Conservation (phyloP, 2,888 invertebrate species). For the Zaprionus bogoriensis region DNA sequence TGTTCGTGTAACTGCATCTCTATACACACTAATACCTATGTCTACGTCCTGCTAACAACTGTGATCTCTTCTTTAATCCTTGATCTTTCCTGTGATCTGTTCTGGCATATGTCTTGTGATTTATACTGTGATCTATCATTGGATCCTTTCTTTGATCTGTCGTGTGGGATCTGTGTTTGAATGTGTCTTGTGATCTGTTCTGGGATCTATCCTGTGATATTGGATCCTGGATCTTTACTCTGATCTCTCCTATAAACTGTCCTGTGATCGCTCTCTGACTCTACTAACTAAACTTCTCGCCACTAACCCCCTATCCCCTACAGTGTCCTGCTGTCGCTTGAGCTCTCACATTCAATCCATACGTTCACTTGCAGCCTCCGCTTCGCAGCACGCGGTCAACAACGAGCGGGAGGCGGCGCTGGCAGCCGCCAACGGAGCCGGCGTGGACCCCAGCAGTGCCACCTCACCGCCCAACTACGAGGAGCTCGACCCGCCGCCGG, state of each 20-base stretch:
- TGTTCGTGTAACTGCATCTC: background rate
- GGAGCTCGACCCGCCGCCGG: conserved; percentile 86
- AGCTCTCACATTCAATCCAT: conserved; percentile 80
- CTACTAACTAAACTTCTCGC: conserved; percentile 19
- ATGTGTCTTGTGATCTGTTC: too few relatives aligned
- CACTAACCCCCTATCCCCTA: conserved; percentile 20
- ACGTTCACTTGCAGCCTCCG: conserved; percentile 81
- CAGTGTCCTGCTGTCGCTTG: conserved; percentile 79
- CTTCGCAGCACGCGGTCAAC: conserved; percentile 81
- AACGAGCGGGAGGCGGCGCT: conserved; percentile 81
- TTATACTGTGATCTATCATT: too few relatives aligned
- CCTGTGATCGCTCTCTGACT: too few relatives aligned
- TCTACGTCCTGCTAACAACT: background rate
- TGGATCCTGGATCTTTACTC: too few relatives aligned
- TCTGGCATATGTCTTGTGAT: too few relatives aligned
- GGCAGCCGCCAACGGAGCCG: conserved; percentile 66
- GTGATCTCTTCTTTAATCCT: too few relatives aligned
- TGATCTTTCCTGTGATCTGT: too few relatives aligned
- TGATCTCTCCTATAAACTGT: too few relatives aligned
- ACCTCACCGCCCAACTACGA: conserved; percentile 86
- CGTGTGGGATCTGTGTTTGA: too few relatives aligned
- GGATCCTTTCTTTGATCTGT: too few relatives aligned
- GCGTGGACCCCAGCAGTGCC: conserved; percentile 62
- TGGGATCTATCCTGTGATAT: too few relatives aligned
- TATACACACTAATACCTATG: conserved; percentile 40